Conservation (phyloP, 2,113 vertebrate species). For the Platichthys stellatus region DNA sequence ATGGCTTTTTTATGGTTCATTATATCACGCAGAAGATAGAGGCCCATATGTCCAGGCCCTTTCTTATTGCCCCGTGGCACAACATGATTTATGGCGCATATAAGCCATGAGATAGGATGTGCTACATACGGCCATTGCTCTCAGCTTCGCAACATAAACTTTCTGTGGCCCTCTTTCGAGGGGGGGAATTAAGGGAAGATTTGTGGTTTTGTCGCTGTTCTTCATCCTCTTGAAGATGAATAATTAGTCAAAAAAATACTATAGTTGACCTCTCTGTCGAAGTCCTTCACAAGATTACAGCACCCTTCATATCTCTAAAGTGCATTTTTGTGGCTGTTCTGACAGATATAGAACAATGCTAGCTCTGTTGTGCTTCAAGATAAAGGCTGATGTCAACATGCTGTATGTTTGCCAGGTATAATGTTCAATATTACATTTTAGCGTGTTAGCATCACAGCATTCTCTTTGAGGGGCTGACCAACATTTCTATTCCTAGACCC, state of each 20-base stretch:
- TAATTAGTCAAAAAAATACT: neutral
- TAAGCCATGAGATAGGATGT: constrained; percentile 16
- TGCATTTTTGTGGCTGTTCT: neutral
- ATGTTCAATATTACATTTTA: neutral
- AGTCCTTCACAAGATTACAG: too few species aligned
- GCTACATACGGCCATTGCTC: constrained; percentile 3
- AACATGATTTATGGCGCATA: constrained; percentile 38
- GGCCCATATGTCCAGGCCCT: constrained; percentile 11
- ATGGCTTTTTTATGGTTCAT: constrained; percentile 47
- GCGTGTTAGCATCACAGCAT: neutral
- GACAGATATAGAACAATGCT: neutral
- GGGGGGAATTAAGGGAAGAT: neutral
- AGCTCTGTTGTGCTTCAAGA: too few species aligned
- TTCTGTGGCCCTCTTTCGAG: neutral
- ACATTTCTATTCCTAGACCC: neutral
- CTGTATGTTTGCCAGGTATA: neutral
- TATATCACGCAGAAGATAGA: constrained; percentile 41
- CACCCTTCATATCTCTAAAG: neutral
- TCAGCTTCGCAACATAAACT: constrained; percentile 3
- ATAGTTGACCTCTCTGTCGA: neutral
- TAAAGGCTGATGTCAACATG: neutral
- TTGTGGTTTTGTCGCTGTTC: neutral
- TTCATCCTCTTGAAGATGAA: neutral
- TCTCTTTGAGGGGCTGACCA: neutral
- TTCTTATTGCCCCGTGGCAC: constrained; percentile 29